phyloP scores from a whole-genome alignment of 2,888 invertebrate genomes.

The Leptinotarsa tumamoca region DNA sequence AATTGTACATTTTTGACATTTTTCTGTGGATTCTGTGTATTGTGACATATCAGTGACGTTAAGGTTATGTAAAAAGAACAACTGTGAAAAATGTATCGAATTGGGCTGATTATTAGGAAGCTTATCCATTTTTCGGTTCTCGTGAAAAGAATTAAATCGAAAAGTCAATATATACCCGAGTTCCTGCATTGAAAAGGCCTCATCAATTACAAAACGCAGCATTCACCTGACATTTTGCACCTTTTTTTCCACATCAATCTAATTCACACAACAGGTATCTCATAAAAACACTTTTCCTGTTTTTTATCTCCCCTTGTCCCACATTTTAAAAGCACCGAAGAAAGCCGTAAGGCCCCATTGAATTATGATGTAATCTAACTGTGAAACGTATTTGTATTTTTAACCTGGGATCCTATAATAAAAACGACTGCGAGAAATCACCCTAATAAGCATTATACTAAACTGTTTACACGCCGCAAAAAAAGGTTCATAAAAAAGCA shows the following conservation, averaged over 20 bases:
- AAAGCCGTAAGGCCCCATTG: neutral
- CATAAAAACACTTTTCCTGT: slow-evolving; percentile 53
- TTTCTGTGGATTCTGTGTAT: no score
- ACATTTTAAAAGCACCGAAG: slow-evolving; percentile 33
- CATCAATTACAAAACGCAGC: slow-evolving; percentile 48
- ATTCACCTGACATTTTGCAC: slow-evolving; percentile 55
- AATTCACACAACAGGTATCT: slow-evolving; percentile 51
- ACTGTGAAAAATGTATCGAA: neutral
- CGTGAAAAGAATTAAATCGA: neutral
- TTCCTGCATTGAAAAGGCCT: neutral
- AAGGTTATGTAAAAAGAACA: neutral
- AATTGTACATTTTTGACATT: no score
- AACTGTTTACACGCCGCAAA: slow-evolving; percentile 62
- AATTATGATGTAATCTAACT: slow-evolving; percentile 48
- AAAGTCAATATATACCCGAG: slow-evolving; percentile 2
- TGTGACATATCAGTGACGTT: no score
- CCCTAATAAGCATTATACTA: slow-evolving; percentile 49
- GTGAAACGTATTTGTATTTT: slow-evolving; percentile 51
- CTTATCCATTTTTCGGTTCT: slow-evolving; percentile 10
- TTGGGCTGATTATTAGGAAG: neutral
- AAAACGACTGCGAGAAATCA: slow-evolving; percentile 59
- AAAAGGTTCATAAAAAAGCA: slow-evolving; percentile 59
- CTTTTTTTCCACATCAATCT: slow-evolving; percentile 44
- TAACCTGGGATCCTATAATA: slow-evolving; percentile 57
- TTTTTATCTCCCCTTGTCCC: slow-evolving; percentile 49